Base-by-base conservation (phyloP, 2,888 invertebrate species). In the Leptothorax acervorum region DNA sequence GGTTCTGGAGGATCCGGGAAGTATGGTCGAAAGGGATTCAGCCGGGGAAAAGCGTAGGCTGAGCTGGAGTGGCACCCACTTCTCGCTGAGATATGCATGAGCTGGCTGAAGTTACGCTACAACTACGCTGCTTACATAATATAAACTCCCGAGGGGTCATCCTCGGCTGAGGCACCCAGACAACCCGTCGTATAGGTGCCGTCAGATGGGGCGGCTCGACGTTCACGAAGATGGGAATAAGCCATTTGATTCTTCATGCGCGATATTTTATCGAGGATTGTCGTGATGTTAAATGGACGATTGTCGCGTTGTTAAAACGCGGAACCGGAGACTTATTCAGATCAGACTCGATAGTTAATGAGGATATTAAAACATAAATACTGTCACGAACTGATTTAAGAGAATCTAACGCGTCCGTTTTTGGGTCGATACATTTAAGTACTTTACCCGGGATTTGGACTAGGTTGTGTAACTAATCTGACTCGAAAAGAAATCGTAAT, bases 41-140 rank as follows among this genome's bases (percentile, higher is more conserved):
- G 81, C 75, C 53, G 85, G 84, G 83, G 88, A 82, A 86, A 86
- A 88, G 86, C 87, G 85, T 85, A 88, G 85, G 71, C 82, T 66
- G 79, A 83, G 79, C 79, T 86, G 74, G 65, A 91, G 88, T 88
- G 87, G 86, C 85, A 82, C 82, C 79, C 86, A 90, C 86, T 90
- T 86, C 81, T 71, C 71, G 39, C 82, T 85, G 87, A 85, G 88
- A 90, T 87, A 88, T 89, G 89, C 87, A 89, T 89, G 91, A 90
- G 86, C 88, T 86, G 82, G 84, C 85, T 83, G 74, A 87, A 89
- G 87, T 85, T 88, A 74, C 89, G 87, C 87, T 89, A 89, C 90
- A 88, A 85, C 86, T 83, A 68, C 86, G 87, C 83, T 91, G 90
- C 91, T 92, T 92, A 91, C 90, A 91, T 92, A 92, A 92, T 92